These are phyloP conservation scores for Salpingus planirostris DNA, from an alignment of 2,888 invertebrate genomes.

Conservation along the genomic window DNA sequence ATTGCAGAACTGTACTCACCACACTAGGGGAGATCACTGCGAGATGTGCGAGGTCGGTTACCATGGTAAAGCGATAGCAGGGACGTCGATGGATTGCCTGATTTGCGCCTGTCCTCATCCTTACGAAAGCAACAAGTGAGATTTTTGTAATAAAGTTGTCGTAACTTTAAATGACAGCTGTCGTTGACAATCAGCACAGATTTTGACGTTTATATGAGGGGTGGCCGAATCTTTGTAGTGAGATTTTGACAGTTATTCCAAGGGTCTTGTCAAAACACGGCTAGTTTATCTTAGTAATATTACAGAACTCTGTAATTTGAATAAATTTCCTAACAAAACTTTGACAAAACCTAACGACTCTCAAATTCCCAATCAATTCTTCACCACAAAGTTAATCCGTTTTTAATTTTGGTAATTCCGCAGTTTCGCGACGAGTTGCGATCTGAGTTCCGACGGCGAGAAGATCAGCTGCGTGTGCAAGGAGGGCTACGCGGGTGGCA, in stretches of 20 bases:
- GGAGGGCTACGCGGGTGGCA: conserved; percentile 81
- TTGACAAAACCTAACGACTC: too few relatives aligned
- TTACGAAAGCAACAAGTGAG: conserved; percentile 75
- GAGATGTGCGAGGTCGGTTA: conserved; percentile 82
- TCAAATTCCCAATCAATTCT: too few relatives aligned
- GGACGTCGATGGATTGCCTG: conserved; percentile 78
- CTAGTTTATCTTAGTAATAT: too few relatives aligned
- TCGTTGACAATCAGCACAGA: too few relatives aligned
- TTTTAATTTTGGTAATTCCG: conserved; percentile 13
- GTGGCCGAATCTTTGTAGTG: too few relatives aligned
- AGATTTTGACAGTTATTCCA: too few relatives aligned
- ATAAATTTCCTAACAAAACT: conserved; percentile 1
- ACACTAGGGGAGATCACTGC: conserved; percentile 87
- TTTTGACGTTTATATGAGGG: too few relatives aligned
- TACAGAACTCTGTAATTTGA: too few relatives aligned
- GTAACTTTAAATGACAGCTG: too few relatives aligned
- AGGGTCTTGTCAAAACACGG: too few relatives aligned
- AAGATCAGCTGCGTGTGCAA: conserved; percentile 82
- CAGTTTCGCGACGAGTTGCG: conserved; percentile 78
- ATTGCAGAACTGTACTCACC: conserved; percentile 67
- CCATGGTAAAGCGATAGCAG: conserved; percentile 85
- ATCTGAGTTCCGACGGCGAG: conserved; percentile 70
- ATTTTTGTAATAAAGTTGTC: too few relatives aligned
- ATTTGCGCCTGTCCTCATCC: conserved; percentile 95
- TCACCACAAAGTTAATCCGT: too few relatives aligned